A percentile compares a stretch with the other conserved stretches of the same genome.
Conservation (phyloP, 2,113 vertebrate genomes). For the cat (Felis catus) region F.catus_Fca126_mat1.0 CM031421.1:19573501-19574000, state of each 20-base stretch:
- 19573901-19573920: background rate
- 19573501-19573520: constrained; percentile 59
- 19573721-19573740: constrained; percentile 53
- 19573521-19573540: constrained; percentile 43
- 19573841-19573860: background rate
- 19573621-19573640: constrained; percentile 48
- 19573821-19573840: background rate
- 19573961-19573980: background rate
- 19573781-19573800: constrained; percentile 13
- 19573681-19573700: constrained; percentile 53
- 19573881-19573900: background rate
- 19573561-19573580: constrained; percentile 9
- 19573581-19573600: constrained; percentile 58
- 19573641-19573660: constrained; percentile 66
- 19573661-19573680: constrained; percentile 61
- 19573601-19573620: constrained; percentile 36
- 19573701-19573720: constrained; percentile 51
- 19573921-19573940: background rate
- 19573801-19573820: constrained; percentile 22
- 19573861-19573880: background rate
- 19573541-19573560: constrained; percentile 62
- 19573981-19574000: background rate
- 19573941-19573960: background rate
- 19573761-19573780: constrained; percentile 39
- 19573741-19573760: constrained; percentile 55